These are phyloP conservation scores for Labeo calbasu DNA, from an alignment of 2,797 vertebrate genomes.

Conservation along the genomic window DNA sequence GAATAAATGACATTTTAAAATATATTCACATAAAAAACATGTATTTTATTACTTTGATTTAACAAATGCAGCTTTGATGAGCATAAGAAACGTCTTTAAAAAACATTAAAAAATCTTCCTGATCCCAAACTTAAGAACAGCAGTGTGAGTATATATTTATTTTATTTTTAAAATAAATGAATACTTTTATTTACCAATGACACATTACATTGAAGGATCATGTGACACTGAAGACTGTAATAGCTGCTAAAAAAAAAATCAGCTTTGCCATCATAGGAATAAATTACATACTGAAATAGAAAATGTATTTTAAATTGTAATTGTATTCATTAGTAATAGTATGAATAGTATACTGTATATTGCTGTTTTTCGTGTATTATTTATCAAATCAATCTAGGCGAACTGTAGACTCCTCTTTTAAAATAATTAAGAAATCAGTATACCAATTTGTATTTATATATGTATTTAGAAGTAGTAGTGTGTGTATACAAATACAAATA, in stretches of 20 bases:
- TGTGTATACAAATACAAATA: not conserved
- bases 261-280: too few relatives aligned
- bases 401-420: not conserved
- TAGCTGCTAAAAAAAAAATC: too few relatives aligned
- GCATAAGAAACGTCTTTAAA: too few relatives aligned
- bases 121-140: too few relatives aligned
- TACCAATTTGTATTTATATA: too few relatives aligned
- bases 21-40: too few relatives aligned
- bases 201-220: not conserved
- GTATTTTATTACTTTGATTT: too few relatives aligned
- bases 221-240: not conserved
- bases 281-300: not conserved
- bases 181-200: not conserved
- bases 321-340: not conserved
- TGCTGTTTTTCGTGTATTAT: not conserved
- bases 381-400: not conserved
- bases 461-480: not conserved
- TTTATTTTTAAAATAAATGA: not conserved
- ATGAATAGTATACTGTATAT: not conserved
- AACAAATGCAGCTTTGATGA: too few relatives aligned
- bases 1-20: too few relatives aligned
- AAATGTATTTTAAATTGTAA: not conserved
- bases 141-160: too few relatives aligned
- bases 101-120: too few relatives aligned
- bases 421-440: not conserved